Base-by-base conservation (phyloP, 1,140 invertebrate genomes). In the Amphibalanus amphitrite region DNA sequence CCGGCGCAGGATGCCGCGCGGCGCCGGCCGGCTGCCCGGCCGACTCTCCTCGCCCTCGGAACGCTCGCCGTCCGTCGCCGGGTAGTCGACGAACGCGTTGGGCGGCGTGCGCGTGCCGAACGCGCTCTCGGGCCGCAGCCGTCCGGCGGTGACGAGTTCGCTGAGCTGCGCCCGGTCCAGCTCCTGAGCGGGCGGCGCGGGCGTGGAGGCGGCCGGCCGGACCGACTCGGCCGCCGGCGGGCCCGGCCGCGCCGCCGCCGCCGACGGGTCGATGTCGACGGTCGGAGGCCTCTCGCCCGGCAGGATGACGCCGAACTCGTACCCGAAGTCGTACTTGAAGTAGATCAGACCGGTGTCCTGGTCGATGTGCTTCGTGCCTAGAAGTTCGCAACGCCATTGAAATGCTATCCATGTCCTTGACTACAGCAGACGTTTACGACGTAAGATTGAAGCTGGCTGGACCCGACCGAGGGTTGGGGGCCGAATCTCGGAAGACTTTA, bases 281-380 rank as follows among this genome's bases (percentile, higher is more conserved):
- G 77, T 74, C 33, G 74, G 76, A 77, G 85, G 85, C 67, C 84
- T 83, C 78, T 88, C 86, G 30, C 87, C 87, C 8, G 88, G 88
- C 47, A 88, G 80, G 33, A 89, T 83, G 71, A 90, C 84, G 70
- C 89, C 88, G 77, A 90, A 90, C 78, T 90, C 88, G 78, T 90
- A 90, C 72, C 88, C 89, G 77, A 90, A 90, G 80, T 90, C 88
- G 77, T 90, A 90, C 80, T 90, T 90, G 83, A 90, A 90, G 81
- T 90, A 90, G 77, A 90, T 89, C 38, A 90, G 81, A 73, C 88
- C 88, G 29, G 87, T 88, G 75, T 89, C 86, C 74, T 87, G 87
- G 80, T 90, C 88, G 75, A 88, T 85, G 77, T 88, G 87, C 80
- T 89, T 89, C 73, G 87, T 88, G 78, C 88, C 88, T 89, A 76